Conservation (phyloP, 2,888 invertebrate species). For the Phrixothrix hirtus region DNA sequence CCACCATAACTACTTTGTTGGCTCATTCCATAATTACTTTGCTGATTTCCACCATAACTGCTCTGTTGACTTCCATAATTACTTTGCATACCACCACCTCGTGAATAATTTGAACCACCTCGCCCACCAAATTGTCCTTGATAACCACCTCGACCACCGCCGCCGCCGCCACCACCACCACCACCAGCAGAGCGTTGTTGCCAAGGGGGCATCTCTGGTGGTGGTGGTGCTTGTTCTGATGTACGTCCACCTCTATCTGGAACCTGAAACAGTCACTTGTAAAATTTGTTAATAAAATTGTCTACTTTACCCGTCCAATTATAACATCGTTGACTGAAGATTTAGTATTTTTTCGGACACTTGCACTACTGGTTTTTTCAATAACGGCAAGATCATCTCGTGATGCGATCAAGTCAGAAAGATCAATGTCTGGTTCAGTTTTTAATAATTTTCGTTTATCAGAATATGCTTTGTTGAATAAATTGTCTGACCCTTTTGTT, state of each 20-base stretch:
- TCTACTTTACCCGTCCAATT: conserved; percentile 72
- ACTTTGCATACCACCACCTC: conserved; percentile 20
- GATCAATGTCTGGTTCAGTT: conserved; percentile 66
- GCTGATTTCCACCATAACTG: too few species aligned
- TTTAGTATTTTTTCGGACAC: conserved; percentile 82
- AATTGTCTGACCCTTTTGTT: conserved; percentile 72
- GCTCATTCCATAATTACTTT: too few species aligned
- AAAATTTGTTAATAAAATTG: background rate
- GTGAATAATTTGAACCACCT: conserved; percentile 22
- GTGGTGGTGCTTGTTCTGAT: conserved; percentile 87
- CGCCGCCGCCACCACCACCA: conserved; percentile 55
- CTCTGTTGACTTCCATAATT: conserved; percentile 5
- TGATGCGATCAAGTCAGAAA: conserved; percentile 83
- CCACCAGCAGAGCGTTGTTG: conserved; percentile 67
- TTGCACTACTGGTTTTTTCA: conserved; percentile 89
- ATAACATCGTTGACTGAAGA: conserved; percentile 85
- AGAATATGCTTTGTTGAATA: conserved; percentile 65
- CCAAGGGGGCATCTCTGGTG: conserved; percentile 98
- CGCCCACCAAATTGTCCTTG: conserved; percentile 18
- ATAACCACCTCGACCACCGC: conserved; percentile 51
- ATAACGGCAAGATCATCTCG: conserved; percentile 81
- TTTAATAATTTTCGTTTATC: conserved; percentile 59
- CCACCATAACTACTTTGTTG: too few species aligned
- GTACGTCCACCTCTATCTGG: conserved; percentile 95
- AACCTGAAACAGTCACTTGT: conserved; percentile 62